Evolutionary conservation across 2,113 vertebrate genomes (phyloP), one percentile per base, ranked within the genome.

Genomic region (Mastomys coucha): DNA sequence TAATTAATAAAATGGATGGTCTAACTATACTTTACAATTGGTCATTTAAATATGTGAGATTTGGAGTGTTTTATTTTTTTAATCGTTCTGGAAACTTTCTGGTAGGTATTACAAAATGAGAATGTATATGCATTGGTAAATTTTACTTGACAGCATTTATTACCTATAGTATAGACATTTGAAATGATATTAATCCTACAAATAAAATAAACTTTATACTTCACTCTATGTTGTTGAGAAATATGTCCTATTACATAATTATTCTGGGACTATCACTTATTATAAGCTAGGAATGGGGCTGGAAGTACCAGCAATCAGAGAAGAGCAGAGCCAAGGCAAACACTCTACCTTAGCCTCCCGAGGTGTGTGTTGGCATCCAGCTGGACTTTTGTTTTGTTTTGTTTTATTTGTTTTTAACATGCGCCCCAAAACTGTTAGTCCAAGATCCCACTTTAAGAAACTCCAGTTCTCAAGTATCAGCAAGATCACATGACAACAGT

Each of bases 1-100:
- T 70, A 51, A 63, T 24, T 36, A 67, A 80, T 53, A 67, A 98
- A 98, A 45, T 90, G 26, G 14, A 97, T 90, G 42, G 65, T 93
- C 24, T 94, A 70, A 97, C 92, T 70, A 0, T 20, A 12, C 20
- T 10, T 60, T 16, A 89, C 28, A 92, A 96, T 51, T 39, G 81
- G 91, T 97, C 39, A 28, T 96, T 98, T 11, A 24, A 84, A 88
- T 0, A 0, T 84, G 39, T 89, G 60, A 7, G 1, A 87, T 69
- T 84, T 77, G 82, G 28, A 85, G 4, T 67, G 4, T n/a, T 19
- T 39, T 39, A 9, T 75, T 73, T 42, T 77, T 77, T 92, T 70
- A 42, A 20, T n/a, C 65, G 53, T 95, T 89, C 58, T 92, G 75
- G 3, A 65, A 77, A 56, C 39, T 63, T 82, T n/a, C 88, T 63